Evolutionary conservation across 92 coral and sea anemone species (phyloP), one percentile per base, ranked within the genome.

Genomic region (Zoanthus gigantus): DNA sequence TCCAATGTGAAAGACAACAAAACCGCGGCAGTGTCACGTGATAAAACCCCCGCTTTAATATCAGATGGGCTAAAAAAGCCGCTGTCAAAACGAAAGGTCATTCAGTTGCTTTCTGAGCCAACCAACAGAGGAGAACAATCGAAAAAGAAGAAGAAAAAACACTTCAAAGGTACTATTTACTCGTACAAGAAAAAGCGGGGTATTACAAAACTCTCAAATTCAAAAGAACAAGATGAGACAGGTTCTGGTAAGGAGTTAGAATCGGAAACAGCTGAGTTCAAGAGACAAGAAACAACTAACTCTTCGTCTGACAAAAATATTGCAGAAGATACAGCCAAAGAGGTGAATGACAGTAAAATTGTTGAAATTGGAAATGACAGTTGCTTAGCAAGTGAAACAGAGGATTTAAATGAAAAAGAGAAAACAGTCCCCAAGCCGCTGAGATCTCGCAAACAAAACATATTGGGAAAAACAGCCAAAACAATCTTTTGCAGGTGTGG

Each of bases 1-100:
- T 42, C 58, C 34, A 73, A 31, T 77, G 63, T 80, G 47, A 76
- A 89, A 86, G 93, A 69, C 83, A 79, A 84, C 83, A 88, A 91
- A 71, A 95, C 88, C 94, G 98, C 96, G 90, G 83, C 77, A 78
- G 48, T 34, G 89, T 91, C 98, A 95, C 94, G 93, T 93, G 98
- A 89, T 83, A 77, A 66, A 89, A 88, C 90, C 78, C 87, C 96
- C 86, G 92, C 93, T 93, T 81, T 81, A 6, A 10, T 78, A 31
- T 58, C 83, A 32, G 11, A 47, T 34, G 98, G 92, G 92, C 72
- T 91, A 47, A 79, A 46, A 42, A 83, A 87, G 54, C 91, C 89
- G 13, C 10, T 93, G 65, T 83, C 93, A 23, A 90, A 94, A 37
- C 83, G 91, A 30, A 91, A 92, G 79, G 78, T 93, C 6, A 72